Evolutionary conservation across 2,888 invertebrate genomes (phyloP).

Genomic region (Teleogryllus oceanicus): DNA sequence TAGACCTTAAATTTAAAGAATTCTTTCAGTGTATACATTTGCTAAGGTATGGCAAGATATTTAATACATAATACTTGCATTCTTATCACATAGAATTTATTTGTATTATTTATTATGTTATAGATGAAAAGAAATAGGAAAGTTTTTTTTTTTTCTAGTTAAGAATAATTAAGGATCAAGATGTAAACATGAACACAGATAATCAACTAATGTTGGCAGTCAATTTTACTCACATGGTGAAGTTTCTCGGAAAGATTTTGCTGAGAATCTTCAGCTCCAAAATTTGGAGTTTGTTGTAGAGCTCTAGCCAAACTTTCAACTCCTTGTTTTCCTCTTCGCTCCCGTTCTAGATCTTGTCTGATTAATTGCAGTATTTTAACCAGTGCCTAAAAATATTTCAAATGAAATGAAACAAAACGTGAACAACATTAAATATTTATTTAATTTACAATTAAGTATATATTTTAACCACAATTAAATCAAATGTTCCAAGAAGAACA

Average conservation of each 20-base stretch:
- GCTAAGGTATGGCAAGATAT: not conserved
- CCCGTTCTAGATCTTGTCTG: constrained; percentile 83
- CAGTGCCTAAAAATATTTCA: constrained; percentile 60
- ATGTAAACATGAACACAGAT: no score
- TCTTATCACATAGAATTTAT: no score
- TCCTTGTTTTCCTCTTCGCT: constrained; percentile 83
- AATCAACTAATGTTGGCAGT: constrained; percentile 20
- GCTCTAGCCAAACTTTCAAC: constrained; percentile 85
- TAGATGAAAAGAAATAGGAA: no score
- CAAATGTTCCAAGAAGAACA: no score
- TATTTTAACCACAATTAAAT: no score
- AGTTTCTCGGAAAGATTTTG: constrained; percentile 88
- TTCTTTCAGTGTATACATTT: no score
- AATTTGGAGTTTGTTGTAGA: constrained; percentile 78
- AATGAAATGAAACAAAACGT: not conserved
- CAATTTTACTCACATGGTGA: constrained; percentile 68
- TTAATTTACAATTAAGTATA: not conserved
- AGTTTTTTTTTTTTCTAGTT: no score
- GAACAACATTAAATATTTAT: not conserved
- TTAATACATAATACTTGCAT: not conserved
- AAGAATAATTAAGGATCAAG: no score
- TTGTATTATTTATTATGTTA: no score
- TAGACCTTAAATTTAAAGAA: no score
- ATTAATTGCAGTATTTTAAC: constrained; percentile 80
- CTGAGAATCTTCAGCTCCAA: constrained; percentile 83